These are phyloP conservation scores for Pogonus chalceus DNA, from an alignment of 1,140 invertebrate species.

Conservation along the genomic window DNA sequence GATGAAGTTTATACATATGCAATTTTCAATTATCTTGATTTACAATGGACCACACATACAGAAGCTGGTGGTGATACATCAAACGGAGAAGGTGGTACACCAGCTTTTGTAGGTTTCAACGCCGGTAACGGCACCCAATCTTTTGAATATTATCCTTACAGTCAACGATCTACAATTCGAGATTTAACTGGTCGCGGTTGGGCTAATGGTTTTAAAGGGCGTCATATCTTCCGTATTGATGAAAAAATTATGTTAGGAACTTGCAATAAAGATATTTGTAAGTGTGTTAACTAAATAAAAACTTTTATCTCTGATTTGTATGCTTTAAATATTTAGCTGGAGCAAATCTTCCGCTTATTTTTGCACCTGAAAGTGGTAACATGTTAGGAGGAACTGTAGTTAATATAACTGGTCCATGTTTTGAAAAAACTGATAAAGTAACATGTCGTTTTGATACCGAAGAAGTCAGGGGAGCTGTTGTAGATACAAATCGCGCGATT, in stretches of 20 bases:
- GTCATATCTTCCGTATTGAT: constrained; percentile 90
- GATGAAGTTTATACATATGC: constrained; percentile 90
- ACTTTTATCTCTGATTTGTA: no score
- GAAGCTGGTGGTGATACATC: constrained; percentile 83
- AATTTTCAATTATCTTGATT: constrained; percentile 85
- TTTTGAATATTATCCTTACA: constrained; percentile 85
- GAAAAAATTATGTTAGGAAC: constrained; percentile 87
- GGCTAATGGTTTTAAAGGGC: constrained; percentile 77
- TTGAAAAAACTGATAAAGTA: constrained; percentile 58
- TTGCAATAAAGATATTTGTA: constrained; percentile 82
- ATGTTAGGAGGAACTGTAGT: constrained; percentile 92
- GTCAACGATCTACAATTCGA: constrained; percentile 71
- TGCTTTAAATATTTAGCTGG: constrained; percentile 46
- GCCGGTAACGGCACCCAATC: constrained; percentile 86
- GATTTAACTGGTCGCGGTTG: constrained; percentile 74
- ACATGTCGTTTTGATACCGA: constrained; percentile 73
- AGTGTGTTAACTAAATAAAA: constrained; percentile 22
- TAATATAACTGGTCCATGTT: constrained; percentile 91
- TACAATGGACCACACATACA: constrained; percentile 85
- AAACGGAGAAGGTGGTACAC: constrained; percentile 73
- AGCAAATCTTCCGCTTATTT: constrained; percentile 67
- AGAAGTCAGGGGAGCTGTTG: constrained; percentile 59
- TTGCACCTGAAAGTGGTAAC: constrained; percentile 87
- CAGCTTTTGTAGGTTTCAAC: constrained; percentile 90
- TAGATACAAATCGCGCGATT: constrained; percentile 72